Conservation (phyloP, 2,888 invertebrate genomes). For the Erebia epiphron region DNA sequence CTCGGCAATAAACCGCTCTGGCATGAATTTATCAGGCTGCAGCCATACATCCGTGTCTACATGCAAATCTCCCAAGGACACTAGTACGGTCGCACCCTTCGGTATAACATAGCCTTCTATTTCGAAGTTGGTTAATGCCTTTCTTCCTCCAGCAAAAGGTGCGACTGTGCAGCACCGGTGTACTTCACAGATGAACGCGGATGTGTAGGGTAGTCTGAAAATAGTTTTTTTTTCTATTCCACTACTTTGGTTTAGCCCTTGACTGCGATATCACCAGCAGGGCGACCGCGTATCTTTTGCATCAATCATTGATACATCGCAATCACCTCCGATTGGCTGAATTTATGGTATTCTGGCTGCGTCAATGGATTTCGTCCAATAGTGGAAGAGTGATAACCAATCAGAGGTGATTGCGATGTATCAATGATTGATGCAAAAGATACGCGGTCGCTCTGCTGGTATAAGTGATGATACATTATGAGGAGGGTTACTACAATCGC, state of each 20-base stretch:
- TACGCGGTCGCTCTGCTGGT: too few relatives aligned
- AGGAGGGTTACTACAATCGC: too few relatives aligned
- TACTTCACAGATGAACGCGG: slow-evolving; percentile 80
- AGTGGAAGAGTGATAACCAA: too few relatives aligned
- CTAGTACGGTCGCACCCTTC: slow-evolving; percentile 75
- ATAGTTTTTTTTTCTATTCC: not conserved
- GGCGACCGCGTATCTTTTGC: too few relatives aligned
- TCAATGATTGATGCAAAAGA: too few relatives aligned
- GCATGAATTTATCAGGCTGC: slow-evolving; percentile 80
- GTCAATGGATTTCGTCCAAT: too few relatives aligned
- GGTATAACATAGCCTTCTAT: slow-evolving; percentile 70
- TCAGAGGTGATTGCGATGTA: too few relatives aligned
- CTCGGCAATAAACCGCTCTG: slow-evolving; percentile 83
- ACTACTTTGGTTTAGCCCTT: not conserved
- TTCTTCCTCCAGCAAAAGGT: slow-evolving; percentile 80
- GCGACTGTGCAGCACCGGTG: slow-evolving; percentile 78
- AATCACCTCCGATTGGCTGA: too few relatives aligned
- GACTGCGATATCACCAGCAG: too few relatives aligned
- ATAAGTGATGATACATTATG: too few relatives aligned
- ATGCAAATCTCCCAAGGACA: slow-evolving; percentile 77
- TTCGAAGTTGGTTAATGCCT: slow-evolving; percentile 55
- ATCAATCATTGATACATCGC: too few relatives aligned
- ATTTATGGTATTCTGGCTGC: too few relatives aligned
- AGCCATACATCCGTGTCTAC: slow-evolving; percentile 79
- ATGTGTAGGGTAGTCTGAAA: slow-evolving; percentile 74